phyloP scores from a whole-genome alignment of 2,113 vertebrate species.

The Eolophus roseicapilla region DNA sequence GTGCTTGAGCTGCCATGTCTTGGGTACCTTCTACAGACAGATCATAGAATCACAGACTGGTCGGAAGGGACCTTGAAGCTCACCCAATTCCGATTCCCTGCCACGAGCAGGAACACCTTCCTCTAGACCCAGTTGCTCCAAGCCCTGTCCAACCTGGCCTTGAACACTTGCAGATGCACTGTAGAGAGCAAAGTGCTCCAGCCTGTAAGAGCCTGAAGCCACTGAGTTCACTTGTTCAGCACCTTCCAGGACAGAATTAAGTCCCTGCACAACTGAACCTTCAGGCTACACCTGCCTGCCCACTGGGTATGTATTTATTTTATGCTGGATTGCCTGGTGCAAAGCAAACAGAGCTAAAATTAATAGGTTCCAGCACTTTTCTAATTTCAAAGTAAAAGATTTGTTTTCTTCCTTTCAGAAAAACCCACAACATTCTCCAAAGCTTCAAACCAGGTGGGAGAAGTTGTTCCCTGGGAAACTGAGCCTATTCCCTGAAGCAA shows the following conservation, averaged over 20 bases:
- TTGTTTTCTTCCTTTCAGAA: not conserved
- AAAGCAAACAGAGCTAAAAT: not conserved
- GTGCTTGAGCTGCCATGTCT: not conserved
- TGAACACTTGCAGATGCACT: not conserved
- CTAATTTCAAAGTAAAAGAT: not conserved
- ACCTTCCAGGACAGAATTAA: not conserved
- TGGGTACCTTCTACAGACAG: not conserved
- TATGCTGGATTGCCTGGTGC: not conserved
- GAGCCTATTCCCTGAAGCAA: not conserved
- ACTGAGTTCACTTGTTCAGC: not conserved
- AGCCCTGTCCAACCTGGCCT: not conserved
- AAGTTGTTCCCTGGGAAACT: not conserved
- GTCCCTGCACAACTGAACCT: not conserved
- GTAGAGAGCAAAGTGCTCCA: not conserved
- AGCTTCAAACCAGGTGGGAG: not conserved
- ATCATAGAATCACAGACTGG: not conserved
- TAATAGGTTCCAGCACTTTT: not conserved
- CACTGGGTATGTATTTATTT: not conserved
- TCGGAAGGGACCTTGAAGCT: not conserved
- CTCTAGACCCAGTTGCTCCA: not conserved
- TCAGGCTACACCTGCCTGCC: not conserved
- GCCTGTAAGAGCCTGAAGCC: not conserved
- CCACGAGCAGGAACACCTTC: not conserved
- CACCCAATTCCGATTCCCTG: not conserved
- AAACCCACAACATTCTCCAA: not conserved